phyloP scores from a whole-genome alignment of 2,888 invertebrate species.

The Petrolisthes manimaculis region DNA sequence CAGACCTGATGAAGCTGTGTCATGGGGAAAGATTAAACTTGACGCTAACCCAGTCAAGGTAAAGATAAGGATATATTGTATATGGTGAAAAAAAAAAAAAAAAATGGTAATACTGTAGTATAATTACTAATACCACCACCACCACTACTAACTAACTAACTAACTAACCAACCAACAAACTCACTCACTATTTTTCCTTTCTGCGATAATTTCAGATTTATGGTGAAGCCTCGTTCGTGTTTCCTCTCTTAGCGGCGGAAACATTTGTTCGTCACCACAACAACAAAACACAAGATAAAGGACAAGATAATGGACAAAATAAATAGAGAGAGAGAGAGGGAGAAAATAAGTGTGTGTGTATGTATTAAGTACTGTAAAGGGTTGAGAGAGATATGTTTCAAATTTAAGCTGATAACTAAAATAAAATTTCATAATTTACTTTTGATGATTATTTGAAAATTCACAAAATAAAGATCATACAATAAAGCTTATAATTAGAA shows the following conservation, averaged over 20 bases:
- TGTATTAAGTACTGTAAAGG: background rate
- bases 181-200: background rate
- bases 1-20: constrained; percentile 96
- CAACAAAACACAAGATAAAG: background rate
- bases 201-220: constrained; percentile 75
- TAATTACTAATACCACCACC: too few species aligned
- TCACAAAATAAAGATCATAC: too few species aligned
- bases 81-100: too few species aligned
- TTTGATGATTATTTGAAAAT: too few species aligned
- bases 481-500: too few species aligned
- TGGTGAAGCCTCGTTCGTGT: constrained; percentile 93
- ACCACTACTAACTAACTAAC: too few species aligned
- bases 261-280: constrained; percentile 81
- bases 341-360: background rate
- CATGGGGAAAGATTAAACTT: constrained; percentile 97
- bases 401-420: too few species aligned
- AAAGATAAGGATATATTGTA: constrained; percentile 27
- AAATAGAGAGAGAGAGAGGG: too few species aligned
- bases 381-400: too few species aligned
- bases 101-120: too few species aligned
- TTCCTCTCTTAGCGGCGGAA: constrained; percentile 94
- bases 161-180: background rate
- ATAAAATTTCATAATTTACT: too few species aligned
- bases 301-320: background rate
- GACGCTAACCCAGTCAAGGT: constrained; percentile 91